A percentile compares a stretch with the other conserved stretches of the same genome.
These are phyloP conservation scores for Myotis yumanensis DNA, from an alignment of 2,113 vertebrate genomes.

Conservation along the genomic window DNA sequence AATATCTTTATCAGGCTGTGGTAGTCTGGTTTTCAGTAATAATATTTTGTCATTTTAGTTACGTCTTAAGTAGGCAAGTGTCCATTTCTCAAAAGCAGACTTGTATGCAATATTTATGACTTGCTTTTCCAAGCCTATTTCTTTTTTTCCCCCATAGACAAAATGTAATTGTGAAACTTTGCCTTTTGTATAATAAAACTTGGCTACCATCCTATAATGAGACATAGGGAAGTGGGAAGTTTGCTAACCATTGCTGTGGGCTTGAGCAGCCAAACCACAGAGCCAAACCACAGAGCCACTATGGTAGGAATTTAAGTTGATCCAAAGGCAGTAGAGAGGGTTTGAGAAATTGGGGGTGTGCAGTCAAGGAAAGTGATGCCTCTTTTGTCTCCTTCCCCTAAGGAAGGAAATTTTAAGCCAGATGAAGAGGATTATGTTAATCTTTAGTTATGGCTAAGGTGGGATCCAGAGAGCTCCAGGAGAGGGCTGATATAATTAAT, in stretches of 20 bases:
- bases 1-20: slow-evolving; percentile 43
- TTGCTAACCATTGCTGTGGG: not conserved
- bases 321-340: not conserved
- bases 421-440: not conserved
- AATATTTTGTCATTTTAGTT: slow-evolving; percentile 38
- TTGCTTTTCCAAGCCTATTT: slow-evolving; percentile 37
- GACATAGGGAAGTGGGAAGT: not conserved
- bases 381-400: not conserved
- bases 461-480: not conserved
- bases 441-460: not conserved
- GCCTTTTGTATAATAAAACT: slow-evolving; percentile 24
- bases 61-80: slow-evolving; percentile 35
- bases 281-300: not conserved
- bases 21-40: slow-evolving; percentile 10
- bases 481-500: not conserved
- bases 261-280: not conserved
- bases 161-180: slow-evolving; percentile 21
- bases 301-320: not conserved
- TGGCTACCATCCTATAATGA: not conserved
- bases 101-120: slow-evolving; percentile 50
- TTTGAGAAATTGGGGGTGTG: not conserved
- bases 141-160: not conserved
- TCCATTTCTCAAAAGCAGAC: slow-evolving; percentile 54
- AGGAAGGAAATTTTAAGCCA: not conserved
- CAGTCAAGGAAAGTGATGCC: not conserved